Percentiles rank a stretch among this genome's conserved stretches.
phyloP scores from a whole-genome alignment of 2,888 invertebrate genomes.

The Dynastes hyllus region DNA sequence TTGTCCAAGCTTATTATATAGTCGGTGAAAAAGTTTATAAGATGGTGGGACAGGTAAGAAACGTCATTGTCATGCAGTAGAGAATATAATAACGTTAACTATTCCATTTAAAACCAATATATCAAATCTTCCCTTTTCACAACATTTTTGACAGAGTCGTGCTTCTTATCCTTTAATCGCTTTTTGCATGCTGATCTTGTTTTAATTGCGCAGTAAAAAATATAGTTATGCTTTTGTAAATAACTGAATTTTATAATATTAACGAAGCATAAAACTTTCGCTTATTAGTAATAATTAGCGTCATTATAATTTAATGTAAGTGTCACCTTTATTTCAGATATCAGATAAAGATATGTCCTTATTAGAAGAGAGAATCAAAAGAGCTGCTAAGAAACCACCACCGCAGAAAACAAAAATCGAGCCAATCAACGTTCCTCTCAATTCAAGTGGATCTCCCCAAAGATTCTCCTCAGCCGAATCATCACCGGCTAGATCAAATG shows the following conservation, averaged over 20 bases:
- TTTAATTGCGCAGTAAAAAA: no score
- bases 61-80: slow-evolving; percentile 26
- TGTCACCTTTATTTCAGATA: slow-evolving; percentile 73
- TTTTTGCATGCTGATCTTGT: no score
- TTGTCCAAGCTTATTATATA: slow-evolving; percentile 91
- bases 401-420: slow-evolving; percentile 58
- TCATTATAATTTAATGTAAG: not conserved
- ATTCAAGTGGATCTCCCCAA: slow-evolving; percentile 43
- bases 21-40: slow-evolving; percentile 95
- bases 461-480: slow-evolving; percentile 47
- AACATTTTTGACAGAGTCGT: no score
- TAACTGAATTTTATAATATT: no score
- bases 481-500: slow-evolving; percentile 51
- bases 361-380: slow-evolving; percentile 96
- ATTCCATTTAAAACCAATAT: no score
- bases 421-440: slow-evolving; percentile 47
- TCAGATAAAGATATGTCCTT: slow-evolving; percentile 96
- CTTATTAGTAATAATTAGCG: no score
- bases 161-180: no score
- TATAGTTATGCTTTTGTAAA: no score
- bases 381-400: slow-evolving; percentile 82
- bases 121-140: no score
- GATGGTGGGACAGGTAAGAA: slow-evolving; percentile 87
- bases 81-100: no score
- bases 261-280: no score